Conservation (phyloP, 2,113 vertebrate genomes). For the Scortum barcoo region DNA sequence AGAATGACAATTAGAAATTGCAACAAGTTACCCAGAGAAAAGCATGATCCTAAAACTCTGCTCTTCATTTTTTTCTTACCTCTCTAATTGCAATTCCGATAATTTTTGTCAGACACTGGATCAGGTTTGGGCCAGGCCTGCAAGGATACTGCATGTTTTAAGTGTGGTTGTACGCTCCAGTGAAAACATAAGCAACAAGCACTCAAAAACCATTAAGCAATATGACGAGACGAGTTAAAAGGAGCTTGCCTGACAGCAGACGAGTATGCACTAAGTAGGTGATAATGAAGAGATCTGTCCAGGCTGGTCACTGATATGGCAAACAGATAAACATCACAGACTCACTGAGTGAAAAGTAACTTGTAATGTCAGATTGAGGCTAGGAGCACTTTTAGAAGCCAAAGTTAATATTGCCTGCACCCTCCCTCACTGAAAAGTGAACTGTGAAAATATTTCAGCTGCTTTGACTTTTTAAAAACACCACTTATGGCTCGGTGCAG, state of each 20-base stretch:
- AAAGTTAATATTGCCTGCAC: conserved; percentile 41
- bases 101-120: conserved; percentile 36
- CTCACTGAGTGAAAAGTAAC: conserved; percentile 64
- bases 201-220: conserved; percentile 55
- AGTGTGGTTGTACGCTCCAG: conserved; percentile 28
- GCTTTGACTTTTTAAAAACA: not conserved
- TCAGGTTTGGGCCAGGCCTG: conserved; percentile 57
- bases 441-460: not conserved
- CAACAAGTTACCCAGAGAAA: not conserved
- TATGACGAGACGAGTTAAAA: conserved; percentile 50
- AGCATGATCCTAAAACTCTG: not conserved
- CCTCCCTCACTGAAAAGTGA: conserved; percentile 1
- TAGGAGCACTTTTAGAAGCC: conserved; percentile 56
- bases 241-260: conserved; percentile 58
- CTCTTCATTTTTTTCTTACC: conserved; percentile 21
- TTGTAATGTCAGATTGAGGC: conserved; percentile 66
- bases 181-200: conserved; percentile 56
- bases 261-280: conserved; percentile 69
- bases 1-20: not conserved
- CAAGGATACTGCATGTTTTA: conserved; percentile 56
- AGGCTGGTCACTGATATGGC: conserved; percentile 75
- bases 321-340: conserved; percentile 79
- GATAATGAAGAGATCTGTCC: conserved; percentile 81
- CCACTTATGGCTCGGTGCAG: not conserved
- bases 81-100: conserved; percentile 46